phyloP scores from a whole-genome alignment of 2,888 invertebrate genomes.

The Drosophila acutilabella region DNA sequence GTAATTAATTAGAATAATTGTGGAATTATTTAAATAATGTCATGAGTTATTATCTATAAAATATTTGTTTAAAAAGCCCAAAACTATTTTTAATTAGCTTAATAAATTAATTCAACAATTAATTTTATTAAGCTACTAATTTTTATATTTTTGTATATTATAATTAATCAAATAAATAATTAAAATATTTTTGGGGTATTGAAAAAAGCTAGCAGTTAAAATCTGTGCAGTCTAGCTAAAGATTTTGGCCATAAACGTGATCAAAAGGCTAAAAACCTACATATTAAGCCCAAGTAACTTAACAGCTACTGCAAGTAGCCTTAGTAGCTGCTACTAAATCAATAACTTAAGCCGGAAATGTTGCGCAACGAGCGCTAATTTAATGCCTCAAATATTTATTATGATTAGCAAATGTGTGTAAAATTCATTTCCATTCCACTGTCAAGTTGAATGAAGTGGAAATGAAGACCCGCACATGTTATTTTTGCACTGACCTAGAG shows the following conservation, averaged over 20 bases:
- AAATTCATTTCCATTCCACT: conserved; percentile 17
- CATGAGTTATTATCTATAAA: no score
- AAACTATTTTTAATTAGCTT: no score
- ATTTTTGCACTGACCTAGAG: conserved; percentile 45
- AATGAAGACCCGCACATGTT: conserved; percentile 21
- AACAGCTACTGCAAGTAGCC: not conserved
- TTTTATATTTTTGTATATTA: no score
- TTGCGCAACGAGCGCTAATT: conserved; percentile 1
- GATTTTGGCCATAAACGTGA: not conserved
- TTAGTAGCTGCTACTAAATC: conserved; percentile 1
- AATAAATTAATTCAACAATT: no score
- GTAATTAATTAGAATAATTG: no score
- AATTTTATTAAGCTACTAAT: no score
- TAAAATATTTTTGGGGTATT: no score
- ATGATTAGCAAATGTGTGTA: not conserved
- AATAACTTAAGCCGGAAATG: not conserved
- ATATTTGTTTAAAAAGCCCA: no score
- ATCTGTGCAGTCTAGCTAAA: not conserved
- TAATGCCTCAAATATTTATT: not conserved
- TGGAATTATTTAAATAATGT: no score
- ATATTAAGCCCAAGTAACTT: not conserved
- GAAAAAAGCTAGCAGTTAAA: no score
- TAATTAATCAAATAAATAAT: no score
- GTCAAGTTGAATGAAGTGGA: conserved; percentile 14
- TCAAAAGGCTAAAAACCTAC: not conserved